Base-by-base conservation (phyloP, 2,888 invertebrate species). In the Empis livida region DNA sequence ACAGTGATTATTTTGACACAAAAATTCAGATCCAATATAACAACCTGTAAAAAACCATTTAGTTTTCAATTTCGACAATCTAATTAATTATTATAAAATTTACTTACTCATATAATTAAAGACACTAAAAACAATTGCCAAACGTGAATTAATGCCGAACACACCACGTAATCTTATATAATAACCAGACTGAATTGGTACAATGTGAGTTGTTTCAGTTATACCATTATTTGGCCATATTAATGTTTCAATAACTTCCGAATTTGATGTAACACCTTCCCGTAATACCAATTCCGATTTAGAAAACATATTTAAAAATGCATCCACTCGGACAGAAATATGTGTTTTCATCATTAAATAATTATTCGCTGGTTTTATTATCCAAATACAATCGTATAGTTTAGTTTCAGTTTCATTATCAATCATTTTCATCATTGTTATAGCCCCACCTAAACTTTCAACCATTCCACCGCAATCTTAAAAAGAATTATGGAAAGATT, bases 381-480 rank as follows among this genome's bases (percentile, higher is more conserved):
- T 71, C 83, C 83, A 84, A 46, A 82, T 74, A 57, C 83, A 84
- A 59, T 83, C 82, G 57, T 77, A 84, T 3, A 73, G 71, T 44
- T 76, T 73, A 1, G 73, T 68, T 55, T 74, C 73, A 1, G 71
- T 70, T 2, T 70, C 68, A 49, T 76, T 74, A 41, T 73, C 72
- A 13, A 78, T 73, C 81, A 83, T 82, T 56, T 82, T 77, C 77
- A 82, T 79, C 83, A 84, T 83, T 2, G 82, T 82, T 44, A 84
- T 83, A 13, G 79, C 77, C 1, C 83, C 83, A 3, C 83, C 83
- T 13, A 79, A 71, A 56, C 81, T 79, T 51, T 78, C 77, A 2
- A 83, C 82, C 63, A 77, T 74, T 42, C 83, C 83, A 20, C 83
- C 83, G 57, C 83, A 84, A 64, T 79, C 81, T 72, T 63, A 56